phyloP scores from a whole-genome alignment of 2,113 vertebrate genomes.

The Platysternon megacephalum region DNA sequence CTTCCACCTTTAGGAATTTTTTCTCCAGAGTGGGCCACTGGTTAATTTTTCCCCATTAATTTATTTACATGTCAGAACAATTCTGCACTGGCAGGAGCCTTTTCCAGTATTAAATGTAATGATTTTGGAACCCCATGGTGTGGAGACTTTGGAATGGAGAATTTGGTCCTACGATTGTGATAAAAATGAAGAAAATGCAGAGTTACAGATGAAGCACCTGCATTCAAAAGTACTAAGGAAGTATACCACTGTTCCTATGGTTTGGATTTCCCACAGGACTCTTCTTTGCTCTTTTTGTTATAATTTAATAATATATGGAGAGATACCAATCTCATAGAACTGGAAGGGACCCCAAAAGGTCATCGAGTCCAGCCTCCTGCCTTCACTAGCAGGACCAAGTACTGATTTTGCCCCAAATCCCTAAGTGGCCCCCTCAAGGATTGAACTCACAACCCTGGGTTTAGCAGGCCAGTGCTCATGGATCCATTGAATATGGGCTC shows the following conservation, averaged over 20 bases:
- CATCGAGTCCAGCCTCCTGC: no score
- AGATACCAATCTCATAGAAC: no score
- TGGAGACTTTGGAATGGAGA: not conserved
- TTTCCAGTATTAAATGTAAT: constrained; percentile 51
- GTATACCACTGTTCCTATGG: not conserved
- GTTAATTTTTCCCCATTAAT: not conserved
- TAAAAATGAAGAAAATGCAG: not conserved
- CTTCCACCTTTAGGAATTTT: not conserved
- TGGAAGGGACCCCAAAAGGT: no score
- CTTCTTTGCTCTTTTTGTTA: not conserved
- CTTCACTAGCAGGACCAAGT: no score
- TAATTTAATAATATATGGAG: not conserved
- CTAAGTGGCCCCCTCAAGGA: no score
- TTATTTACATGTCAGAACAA: not conserved
- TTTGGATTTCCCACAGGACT: not conserved
- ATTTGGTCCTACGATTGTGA: not conserved
- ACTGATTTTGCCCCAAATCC: no score
- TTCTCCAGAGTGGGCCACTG: not conserved
- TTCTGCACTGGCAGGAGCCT: constrained; percentile 21
- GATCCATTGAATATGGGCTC: accelerated
- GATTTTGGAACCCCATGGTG: not conserved
- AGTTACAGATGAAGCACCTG: accelerated
- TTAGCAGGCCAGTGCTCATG: not conserved
- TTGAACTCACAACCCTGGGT: no score
- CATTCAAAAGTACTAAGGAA: not conserved